A percentile compares a stretch with the other conserved stretches of the same genome.
phyloP scores from a whole-genome alignment of 2,797 vertebrate species.

The Epinephelus coioides region DNA sequence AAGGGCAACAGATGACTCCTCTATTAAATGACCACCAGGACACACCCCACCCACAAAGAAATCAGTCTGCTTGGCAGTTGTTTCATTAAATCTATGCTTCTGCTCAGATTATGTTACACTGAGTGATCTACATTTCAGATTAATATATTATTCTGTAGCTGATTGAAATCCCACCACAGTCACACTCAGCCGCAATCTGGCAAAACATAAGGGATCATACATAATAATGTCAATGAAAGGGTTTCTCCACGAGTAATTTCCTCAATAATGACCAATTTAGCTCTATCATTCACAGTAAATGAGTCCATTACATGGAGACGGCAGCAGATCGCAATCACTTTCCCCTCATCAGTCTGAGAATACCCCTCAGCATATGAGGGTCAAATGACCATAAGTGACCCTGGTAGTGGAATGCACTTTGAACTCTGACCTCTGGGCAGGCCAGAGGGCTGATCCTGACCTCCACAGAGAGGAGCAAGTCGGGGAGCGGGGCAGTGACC shows the following conservation, averaged over 20 bases:
- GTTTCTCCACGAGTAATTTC: conserved; percentile 20
- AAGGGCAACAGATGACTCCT: conserved; percentile 74
- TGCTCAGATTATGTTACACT: conserved; percentile 11
- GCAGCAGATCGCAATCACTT: conserved; percentile 61
- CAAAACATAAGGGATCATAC: conserved; percentile 31
- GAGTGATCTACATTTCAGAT: conserved; percentile 13
- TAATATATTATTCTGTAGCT: conserved; percentile 23
- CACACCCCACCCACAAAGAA: conserved; percentile 23
- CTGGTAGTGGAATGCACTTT: conserved; percentile 66
- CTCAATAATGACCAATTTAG: conserved; percentile 61
- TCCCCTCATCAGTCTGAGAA: conserved; percentile 67
- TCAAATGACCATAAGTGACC: conserved; percentile 63
- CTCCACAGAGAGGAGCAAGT: conserved; percentile 47
- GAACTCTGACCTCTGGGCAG: conserved; percentile 75
- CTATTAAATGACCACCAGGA: conserved; percentile 59
- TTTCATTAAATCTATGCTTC: conserved; percentile 28
- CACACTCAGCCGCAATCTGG: conserved; percentile 7
- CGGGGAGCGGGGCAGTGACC: conserved; percentile 18
- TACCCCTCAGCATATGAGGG: conserved; percentile 50
- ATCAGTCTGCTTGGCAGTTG: conserved; percentile 28
- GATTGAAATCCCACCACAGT: conserved; percentile 31
- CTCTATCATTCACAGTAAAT: conserved; percentile 63
- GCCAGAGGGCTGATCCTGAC: conserved; percentile 62
- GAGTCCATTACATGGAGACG: conserved; percentile 49
- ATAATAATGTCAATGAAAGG: conserved; percentile 34